Conservation (phyloP, 2,888 invertebrate genomes). For the Acronicta psi region DNA sequence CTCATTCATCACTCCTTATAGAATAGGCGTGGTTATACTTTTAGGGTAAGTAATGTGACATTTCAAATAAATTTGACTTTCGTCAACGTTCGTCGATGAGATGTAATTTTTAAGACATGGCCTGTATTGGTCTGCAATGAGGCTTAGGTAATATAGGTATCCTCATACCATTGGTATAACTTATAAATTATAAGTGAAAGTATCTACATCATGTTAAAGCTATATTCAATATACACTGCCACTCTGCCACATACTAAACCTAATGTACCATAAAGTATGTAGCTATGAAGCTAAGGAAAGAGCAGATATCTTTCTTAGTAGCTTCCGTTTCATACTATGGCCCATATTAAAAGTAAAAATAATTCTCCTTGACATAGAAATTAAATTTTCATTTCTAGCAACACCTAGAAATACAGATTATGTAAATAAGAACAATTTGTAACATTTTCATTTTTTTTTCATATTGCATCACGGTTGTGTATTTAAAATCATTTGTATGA, state of each 20-base stretch:
- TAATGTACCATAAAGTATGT: not conserved
- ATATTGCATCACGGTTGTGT: conserved; percentile 51
- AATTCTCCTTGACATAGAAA: not conserved
- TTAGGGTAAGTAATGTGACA: conserved; percentile 14
- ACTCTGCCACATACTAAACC: not conserved
- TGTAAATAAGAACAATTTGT: conserved; percentile 54
- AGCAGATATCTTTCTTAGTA: not conserved
- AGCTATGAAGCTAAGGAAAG: not conserved
- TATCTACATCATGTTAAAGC: not conserved
- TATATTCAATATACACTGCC: conserved; percentile 13
- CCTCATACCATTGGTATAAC: conserved; percentile 25
- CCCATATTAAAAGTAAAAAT: not conserved
- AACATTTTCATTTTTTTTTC: conserved; percentile 35
- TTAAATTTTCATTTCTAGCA: conserved; percentile 57
- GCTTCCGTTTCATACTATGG: not conserved
- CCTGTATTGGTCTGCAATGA: conserved; percentile 20
- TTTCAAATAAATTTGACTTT: conserved; percentile 8
- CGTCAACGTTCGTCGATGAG: conserved; percentile 7
- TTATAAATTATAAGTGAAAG: conserved; percentile 15
- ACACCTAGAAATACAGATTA: conserved; percentile 40
- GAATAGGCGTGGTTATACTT: conserved; percentile 31
- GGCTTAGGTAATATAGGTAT: conserved; percentile 22
- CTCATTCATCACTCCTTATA: conserved; percentile 16
- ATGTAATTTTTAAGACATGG: conserved; percentile 22
- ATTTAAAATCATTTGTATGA: conserved; percentile 40